Percentiles rank a stretch among this genome's conserved stretches.
phyloP scores from a whole-genome alignment of 1,140 invertebrate genomes.

The Metopolophium dirhodum region DNA sequence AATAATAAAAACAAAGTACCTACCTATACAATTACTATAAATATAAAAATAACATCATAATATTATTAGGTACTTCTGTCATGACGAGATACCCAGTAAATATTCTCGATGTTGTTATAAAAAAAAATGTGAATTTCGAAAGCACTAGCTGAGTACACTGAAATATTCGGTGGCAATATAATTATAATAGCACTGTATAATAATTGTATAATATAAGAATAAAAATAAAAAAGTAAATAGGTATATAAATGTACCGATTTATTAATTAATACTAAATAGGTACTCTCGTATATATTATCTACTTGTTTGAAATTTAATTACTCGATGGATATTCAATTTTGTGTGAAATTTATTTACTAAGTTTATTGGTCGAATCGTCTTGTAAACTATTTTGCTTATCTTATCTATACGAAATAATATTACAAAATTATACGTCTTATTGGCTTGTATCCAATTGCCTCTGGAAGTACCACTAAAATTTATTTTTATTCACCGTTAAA shows the following conservation, averaged over 20 bases:
- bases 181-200: too few species aligned
- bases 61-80: background rate
- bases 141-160: background rate
- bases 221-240: background rate
- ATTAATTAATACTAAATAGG: background rate
- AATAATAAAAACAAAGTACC: too few species aligned
- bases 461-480: background rate
- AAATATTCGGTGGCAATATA: too few species aligned
- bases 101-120: background rate
- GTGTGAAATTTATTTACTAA: background rate
- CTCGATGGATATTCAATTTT: background rate
- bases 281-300: background rate
- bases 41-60: background rate
- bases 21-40: background rate
- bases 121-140: background rate
- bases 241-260: too few species aligned
- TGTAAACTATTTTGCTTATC: background rate
- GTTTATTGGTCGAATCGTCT: background rate
- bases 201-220: background rate
- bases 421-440: constrained; percentile 1
- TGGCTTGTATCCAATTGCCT: background rate
- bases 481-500: constrained; percentile 14
- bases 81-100: background rate
- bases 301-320: background rate
- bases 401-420: background rate